Evolutionary conservation across 2,797 vertebrate species (phyloP), one percentile per base, ranked within the genome.

Genomic region (Heliangelus exortis): DNA sequence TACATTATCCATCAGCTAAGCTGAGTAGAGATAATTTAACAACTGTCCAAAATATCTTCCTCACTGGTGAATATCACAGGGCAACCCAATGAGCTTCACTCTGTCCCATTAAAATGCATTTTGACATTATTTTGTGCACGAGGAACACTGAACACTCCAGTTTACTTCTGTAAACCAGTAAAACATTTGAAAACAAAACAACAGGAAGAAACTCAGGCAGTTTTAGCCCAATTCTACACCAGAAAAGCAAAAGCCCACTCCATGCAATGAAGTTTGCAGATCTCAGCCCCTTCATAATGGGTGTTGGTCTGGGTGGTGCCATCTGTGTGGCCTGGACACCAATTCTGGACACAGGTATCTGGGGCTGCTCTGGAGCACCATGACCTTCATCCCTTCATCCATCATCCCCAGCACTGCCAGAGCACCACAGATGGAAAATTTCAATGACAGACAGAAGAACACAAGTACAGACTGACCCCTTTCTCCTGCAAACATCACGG

Each of bases 251-350:
- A 87, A 31, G 2, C 48, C 29, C 23, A 4, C 25, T 45, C 13
- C n/a, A n/a, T 0, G 1, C 11, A 21, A 79, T 1, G 15, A 43
- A 54, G 29, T 34, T 19, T 66, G 55, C 7, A 29, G 26, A 1
- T 47, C 34, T 4, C 53, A 26, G 43, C 36, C 43, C 43, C 39
- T 34, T 16, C 7, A 7, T 15, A 9, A 59, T 6, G 17, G 28
- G 41, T 28, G 28, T 28, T 59, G 13, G 36, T 58, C 39, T 50
- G 22, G 8, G 10, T 11, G 34, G 23, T n/a, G 28, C 18, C 34
- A 55, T 39, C 23, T 11, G 7, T 8, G 21, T 9, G 36, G 31
- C 4, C 67, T 7, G 41, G 47, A 74, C 22, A 28, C 17, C 34
- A 20, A 10, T 15, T 61, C 39, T 55, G 81, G 36, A 51, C 41